A percentile compares a stretch with the other conserved stretches of the same genome.
phyloP scores from a whole-genome alignment of 2,888 invertebrate species.

The Drosophila testacea region DNA sequence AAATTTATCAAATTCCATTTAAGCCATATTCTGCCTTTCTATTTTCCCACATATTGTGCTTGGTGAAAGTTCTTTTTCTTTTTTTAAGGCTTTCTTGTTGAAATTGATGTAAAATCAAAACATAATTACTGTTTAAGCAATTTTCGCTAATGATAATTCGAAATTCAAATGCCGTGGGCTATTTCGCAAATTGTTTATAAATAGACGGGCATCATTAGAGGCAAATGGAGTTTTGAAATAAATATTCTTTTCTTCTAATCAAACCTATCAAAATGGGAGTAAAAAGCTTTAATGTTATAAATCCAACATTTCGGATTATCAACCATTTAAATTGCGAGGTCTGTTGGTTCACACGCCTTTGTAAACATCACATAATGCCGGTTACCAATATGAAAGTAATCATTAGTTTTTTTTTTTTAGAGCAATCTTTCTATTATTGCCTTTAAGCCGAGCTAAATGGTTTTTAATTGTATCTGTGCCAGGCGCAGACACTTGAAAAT shows the following conservation, averaged over 20 bases:
- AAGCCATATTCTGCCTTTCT: constrained; percentile 17
- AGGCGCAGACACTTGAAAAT: constrained; percentile 63
- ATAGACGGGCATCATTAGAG: not conserved
- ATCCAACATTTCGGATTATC: constrained; percentile 10
- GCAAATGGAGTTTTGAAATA: not conserved
- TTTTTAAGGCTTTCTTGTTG: constrained; percentile 5
- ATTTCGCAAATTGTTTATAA: not conserved
- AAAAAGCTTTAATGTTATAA: not conserved
- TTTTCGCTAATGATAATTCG: constrained; percentile 27
- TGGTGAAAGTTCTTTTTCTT: constrained; percentile 29
- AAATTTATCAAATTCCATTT: not conserved
- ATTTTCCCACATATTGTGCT: constrained; percentile 19
- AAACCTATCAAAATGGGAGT: not conserved
- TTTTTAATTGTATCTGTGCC: constrained; percentile 73
- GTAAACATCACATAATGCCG: constrained; percentile 44
- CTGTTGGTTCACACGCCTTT: constrained; percentile 54
- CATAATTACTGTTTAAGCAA: constrained; percentile 14
- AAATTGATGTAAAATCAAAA: constrained; percentile 22
- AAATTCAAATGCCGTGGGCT: constrained; percentile 4
- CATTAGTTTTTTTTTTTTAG: constrained; percentile 30
- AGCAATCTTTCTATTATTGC: constrained; percentile 59
- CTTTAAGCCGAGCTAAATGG: constrained; percentile 70
- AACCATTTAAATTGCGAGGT: constrained; percentile 30
- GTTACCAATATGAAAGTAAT: constrained; percentile 31
- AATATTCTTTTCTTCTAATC: not conserved